These are phyloP conservation scores for Platorchestia sp. DNA, from an alignment of 1,140 invertebrate genomes.

Conservation along the genomic window DNA sequence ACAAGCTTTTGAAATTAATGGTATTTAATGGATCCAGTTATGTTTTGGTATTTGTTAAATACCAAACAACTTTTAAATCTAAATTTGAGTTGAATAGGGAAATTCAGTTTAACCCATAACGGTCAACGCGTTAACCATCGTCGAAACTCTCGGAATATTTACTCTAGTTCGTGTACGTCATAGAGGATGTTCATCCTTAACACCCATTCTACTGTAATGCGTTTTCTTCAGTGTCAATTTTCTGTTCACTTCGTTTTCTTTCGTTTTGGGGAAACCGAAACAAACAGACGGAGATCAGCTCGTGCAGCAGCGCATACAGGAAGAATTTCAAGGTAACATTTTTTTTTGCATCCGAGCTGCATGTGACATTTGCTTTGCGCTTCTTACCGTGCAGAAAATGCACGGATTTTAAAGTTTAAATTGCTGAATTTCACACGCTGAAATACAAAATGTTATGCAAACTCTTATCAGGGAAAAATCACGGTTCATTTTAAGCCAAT, in stretches of 20 bases:
- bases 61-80: no score
- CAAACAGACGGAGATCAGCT: not conserved
- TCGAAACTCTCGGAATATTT: no score
- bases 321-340: conserved; percentile 24
- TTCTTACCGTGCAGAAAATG: not conserved
- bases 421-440: not conserved
- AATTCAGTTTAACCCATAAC: no score
- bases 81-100: no score
- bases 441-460: not conserved
- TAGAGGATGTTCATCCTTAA: not conserved
- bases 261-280: not conserved
- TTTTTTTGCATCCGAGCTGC: not conserved
- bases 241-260: not conserved
- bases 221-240: not conserved
- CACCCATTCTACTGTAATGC: not conserved
- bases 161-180: no score
- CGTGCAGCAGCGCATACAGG: not conserved
- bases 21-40: no score
- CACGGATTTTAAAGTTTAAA: not conserved
- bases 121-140: no score
- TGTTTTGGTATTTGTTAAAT: no score
- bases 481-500: not conserved
- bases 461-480: not conserved
- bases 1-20: no score
- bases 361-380: not conserved